A percentile compares a stretch with the other conserved stretches of the same genome.
These are phyloP conservation scores for Halcyon smyrnensis DNA, from an alignment of 2,797 vertebrate species.

Conservation along the genomic window DNA sequence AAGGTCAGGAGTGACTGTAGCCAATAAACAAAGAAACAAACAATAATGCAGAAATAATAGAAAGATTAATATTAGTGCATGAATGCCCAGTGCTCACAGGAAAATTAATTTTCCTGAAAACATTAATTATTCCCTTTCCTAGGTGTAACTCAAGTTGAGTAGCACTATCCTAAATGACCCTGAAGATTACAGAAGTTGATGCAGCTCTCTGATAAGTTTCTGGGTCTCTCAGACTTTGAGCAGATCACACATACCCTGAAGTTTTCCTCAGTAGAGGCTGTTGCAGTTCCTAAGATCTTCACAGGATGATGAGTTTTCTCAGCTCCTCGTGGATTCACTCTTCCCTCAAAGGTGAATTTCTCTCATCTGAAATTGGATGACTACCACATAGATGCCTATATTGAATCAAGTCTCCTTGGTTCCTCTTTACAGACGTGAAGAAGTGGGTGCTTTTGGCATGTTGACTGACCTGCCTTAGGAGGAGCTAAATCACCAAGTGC, in stretches of 20 bases:
- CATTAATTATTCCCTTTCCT: constrained; percentile 30
- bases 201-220: not conserved
- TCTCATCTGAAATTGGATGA: not conserved
- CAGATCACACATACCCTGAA: not conserved
- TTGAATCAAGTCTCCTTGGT: not conserved
- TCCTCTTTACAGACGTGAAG: too few species aligned
- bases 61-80: constrained; percentile 40
- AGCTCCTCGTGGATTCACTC: not conserved
- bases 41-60: not conserved
- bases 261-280: not conserved
- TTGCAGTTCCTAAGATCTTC: not conserved
- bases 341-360: not conserved
- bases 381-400: not conserved
- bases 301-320: not conserved
- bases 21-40: constrained; percentile 17
- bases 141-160: not conserved
- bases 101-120: constrained; percentile 57
- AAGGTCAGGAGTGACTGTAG: constrained; percentile 30
- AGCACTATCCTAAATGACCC: not conserved
- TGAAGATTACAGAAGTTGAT: constrained; percentile 9
- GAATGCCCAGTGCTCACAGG: not conserved
- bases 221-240: not conserved
- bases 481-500: not conserved
- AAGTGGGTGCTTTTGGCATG: not conserved
- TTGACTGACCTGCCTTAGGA: not conserved